Base-by-base conservation (phyloP, 1,140 invertebrate species). In the Drosophila seguyi region DNA sequence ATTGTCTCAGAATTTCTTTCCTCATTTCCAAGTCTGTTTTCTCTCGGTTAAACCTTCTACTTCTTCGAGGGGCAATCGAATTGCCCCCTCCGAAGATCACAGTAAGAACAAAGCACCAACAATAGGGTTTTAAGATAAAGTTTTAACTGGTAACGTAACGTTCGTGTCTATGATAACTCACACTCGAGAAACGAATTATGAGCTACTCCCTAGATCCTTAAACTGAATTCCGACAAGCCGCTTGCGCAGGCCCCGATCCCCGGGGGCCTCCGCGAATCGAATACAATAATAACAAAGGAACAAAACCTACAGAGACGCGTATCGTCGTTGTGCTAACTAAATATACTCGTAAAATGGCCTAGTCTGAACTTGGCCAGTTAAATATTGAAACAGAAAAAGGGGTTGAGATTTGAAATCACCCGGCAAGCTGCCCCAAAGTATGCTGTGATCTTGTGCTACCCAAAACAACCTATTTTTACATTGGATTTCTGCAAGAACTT, bases 21-120 rank as follows among this genome's bases (percentile, higher is more conserved):
- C 20, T 44, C 58, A 45, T 66, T 77, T 69, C 41, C 25, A 52
- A 47, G 48, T 65, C 68, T 77, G 45, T 68, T 53, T 81, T 72
- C 72, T 62, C 63, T 88, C 76, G 58, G 67, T 79, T 82, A n/a
- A 82, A 62, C 44, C 48, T 81, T 75, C 68, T 60, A 44, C 56
- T 72, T 72, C 44, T 52, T 67, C 48, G 52, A 31, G 48, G 67
- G 72, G 75, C 83, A 87, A 86, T 90, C 52, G 55, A 91, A 90
- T 90, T 90, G 88, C 75, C 78, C 61, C 31, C 14, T 0, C 14
- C 34, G 52, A 48, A 36, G 62, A 83, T 86, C 86, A 92, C 81
- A 85, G 91, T 92, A 92, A 92, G 91, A 92, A 83, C 84, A 92
- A 92, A 92, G 91, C 91, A 92, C 91, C 91, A 92, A 91, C 88